Percentiles rank a stretch among this genome's conserved stretches.
These are phyloP conservation scores for Nematopogon swammerdamellus DNA, from an alignment of 2,888 invertebrate genomes.

Conservation along the genomic window DNA sequence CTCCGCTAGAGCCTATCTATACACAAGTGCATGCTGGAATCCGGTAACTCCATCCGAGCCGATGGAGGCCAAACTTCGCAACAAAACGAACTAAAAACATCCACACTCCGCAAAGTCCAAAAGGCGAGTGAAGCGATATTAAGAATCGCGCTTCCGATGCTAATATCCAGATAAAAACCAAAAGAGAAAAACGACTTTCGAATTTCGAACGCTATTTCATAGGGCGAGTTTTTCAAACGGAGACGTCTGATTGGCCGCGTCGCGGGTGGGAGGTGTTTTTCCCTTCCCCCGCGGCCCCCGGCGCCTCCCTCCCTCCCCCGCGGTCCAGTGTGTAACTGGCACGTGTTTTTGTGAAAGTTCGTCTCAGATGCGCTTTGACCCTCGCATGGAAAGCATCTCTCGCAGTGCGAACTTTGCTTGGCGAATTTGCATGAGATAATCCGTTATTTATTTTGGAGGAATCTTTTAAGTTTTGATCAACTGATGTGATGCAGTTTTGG, in stretches of 20 bases:
- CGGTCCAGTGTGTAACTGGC: too few species aligned
- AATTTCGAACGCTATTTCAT: background rate
- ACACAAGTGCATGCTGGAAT: too few species aligned
- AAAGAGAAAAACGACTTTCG: background rate
- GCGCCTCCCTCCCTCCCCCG: background rate
- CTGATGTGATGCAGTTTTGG: too few species aligned
- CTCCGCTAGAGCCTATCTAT: too few species aligned
- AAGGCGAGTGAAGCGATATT: background rate
- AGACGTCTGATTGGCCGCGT: background rate
- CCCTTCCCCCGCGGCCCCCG: background rate
- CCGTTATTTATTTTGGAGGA: too few species aligned
- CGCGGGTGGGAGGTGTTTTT: background rate
- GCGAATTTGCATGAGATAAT: too few species aligned
- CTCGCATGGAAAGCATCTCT: background rate
- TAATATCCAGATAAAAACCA: background rate
- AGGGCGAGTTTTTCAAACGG: background rate
- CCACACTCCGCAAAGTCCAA: background rate
- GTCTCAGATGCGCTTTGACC: background rate
- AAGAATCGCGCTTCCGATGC: background rate
- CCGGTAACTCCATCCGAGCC: too few species aligned
- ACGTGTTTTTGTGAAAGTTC: slow-evolving; percentile 1
- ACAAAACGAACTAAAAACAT: background rate
- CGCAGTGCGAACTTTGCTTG: background rate
- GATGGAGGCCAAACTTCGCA: background rate
- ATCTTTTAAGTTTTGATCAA: too few species aligned